phyloP scores from a whole-genome alignment of 2,113 vertebrate species.

The Anguilla japonica region DNA sequence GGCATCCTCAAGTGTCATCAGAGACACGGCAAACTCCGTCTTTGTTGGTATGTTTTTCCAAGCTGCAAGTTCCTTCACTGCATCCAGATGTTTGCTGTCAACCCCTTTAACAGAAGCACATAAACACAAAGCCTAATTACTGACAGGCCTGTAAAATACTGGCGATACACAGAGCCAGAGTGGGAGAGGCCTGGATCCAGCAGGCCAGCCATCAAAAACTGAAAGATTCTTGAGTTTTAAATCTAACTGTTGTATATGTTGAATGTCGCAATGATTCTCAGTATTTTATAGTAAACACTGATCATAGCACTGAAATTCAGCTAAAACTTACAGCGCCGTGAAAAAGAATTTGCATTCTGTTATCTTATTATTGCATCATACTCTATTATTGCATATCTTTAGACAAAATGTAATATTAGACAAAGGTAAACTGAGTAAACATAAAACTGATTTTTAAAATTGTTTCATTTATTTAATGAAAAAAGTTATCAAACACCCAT shows the following conservation, averaged over 20 bases:
- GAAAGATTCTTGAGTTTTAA: neutral
- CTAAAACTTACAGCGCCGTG: too few species aligned
- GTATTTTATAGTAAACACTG: neutral
- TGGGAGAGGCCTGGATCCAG: neutral
- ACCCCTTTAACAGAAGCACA: conserved; percentile 11
- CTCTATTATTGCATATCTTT: too few species aligned
- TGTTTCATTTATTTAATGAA: too few species aligned
- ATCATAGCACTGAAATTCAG: too few species aligned
- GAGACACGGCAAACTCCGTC: neutral
- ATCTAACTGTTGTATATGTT: neutral
- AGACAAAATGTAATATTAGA: too few species aligned
- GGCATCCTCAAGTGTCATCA: conserved; percentile 12
- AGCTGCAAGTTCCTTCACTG: conserved; percentile 18
- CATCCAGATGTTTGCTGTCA: conserved; percentile 25
- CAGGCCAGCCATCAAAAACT: neutral
- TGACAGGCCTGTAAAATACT: neutral
- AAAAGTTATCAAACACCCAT: too few species aligned
- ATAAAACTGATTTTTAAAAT: too few species aligned
- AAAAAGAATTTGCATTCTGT: too few species aligned
- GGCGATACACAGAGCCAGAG: too few species aligned
- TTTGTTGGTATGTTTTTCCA: conserved; percentile 1
- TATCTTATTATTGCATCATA: too few species aligned
- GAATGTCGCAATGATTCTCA: neutral
- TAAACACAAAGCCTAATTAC: neutral
- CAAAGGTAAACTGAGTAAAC: too few species aligned